Percentiles rank a stretch among this genome's conserved stretches.
phyloP scores from a whole-genome alignment of 2,888 invertebrate species.

The Bellardia pandia region DNA sequence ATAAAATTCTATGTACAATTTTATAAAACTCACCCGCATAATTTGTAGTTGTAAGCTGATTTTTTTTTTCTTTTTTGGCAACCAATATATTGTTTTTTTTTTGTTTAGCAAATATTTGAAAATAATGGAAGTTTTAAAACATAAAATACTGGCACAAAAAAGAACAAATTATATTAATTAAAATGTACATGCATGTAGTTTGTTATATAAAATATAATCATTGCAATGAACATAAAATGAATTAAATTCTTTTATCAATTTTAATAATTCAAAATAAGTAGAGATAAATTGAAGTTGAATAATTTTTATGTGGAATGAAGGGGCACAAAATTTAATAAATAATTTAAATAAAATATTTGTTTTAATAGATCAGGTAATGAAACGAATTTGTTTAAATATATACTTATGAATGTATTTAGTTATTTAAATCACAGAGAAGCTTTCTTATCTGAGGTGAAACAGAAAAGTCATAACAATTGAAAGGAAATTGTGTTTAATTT shows the following conservation, averaged over 20 bases:
- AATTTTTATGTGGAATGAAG: too few relatives aligned
- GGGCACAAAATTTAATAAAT: too few relatives aligned
- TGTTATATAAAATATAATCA: neutral
- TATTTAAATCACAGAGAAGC: too few relatives aligned
- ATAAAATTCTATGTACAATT: slow-evolving; percentile 4
- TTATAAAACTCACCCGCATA: slow-evolving; percentile 42
- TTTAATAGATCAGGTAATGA: too few relatives aligned
- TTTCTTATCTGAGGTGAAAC: too few relatives aligned
- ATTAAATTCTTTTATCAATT: slow-evolving; percentile 4
- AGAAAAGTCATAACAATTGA: too few relatives aligned
- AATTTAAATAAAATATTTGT: too few relatives aligned
- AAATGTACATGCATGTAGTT: neutral
- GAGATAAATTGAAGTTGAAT: neutral
- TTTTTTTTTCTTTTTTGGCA: slow-evolving; percentile 18
- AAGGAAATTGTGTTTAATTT: too few relatives aligned
- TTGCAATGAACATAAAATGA: slow-evolving; percentile 19
- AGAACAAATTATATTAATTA: slow-evolving; percentile 54
- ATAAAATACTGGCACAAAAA: neutral
- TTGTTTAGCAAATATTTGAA: neutral
- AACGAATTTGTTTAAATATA: too few relatives aligned
- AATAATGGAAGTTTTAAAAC: slow-evolving; percentile 39
- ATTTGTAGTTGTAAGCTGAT: neutral
- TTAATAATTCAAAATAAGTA: too few relatives aligned
- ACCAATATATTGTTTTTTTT: neutral
- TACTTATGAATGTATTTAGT: too few relatives aligned